A percentile compares a stretch with the other conserved stretches of the same genome.
Conservation (phyloP, 30 jellyfish, hydroid and myxozoan genomes). For the Pseudorhiza aurosa region DNA sequence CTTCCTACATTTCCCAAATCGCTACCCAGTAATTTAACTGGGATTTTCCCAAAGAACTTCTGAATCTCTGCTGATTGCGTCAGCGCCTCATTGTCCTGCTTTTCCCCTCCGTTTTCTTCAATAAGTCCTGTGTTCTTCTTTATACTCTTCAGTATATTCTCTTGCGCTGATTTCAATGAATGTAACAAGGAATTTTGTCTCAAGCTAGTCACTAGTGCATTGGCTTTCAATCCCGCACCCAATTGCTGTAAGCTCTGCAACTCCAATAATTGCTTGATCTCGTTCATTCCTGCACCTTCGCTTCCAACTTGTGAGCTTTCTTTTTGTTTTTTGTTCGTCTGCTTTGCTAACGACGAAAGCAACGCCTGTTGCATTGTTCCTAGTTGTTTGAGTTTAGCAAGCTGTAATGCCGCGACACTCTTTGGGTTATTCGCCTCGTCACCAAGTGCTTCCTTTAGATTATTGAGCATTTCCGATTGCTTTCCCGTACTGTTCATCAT, state of each 20-base stretch:
- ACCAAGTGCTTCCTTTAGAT: constrained; percentile 52
- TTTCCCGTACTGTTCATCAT: constrained; percentile 61
- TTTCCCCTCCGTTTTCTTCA: constrained; percentile 1
- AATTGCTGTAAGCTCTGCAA: constrained; percentile 59
- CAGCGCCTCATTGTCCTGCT: constrained; percentile 9
- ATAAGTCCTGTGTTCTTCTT: constrained; percentile 19
- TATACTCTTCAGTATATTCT: constrained; percentile 19
- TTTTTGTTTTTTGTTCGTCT: constrained; percentile 28
- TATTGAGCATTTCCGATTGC: constrained; percentile 53
- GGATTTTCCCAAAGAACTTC: constrained; percentile 60
- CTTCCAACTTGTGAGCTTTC: constrained; percentile 11
- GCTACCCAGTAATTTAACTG: constrained; percentile 41
- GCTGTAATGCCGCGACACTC: constrained; percentile 66
- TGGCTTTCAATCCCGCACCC: constrained; percentile 69
- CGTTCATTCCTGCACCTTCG: constrained; percentile 38
- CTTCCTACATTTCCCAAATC: constrained; percentile 74
- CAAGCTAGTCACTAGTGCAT: constrained; percentile 31
- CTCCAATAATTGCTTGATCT: constrained; percentile 48
- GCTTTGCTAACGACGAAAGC: constrained; percentile 68
- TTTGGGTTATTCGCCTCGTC: constrained; percentile 56
- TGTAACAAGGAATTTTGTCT: constrained; percentile 56
- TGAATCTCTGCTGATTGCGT: constrained; percentile 44
- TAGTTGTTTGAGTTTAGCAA: constrained; percentile 75
- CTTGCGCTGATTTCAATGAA: constrained; percentile 68
- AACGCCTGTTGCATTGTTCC: constrained; percentile 80